phyloP scores from a whole-genome alignment of 1,140 invertebrate species.

The Oppia nitens region DNA sequence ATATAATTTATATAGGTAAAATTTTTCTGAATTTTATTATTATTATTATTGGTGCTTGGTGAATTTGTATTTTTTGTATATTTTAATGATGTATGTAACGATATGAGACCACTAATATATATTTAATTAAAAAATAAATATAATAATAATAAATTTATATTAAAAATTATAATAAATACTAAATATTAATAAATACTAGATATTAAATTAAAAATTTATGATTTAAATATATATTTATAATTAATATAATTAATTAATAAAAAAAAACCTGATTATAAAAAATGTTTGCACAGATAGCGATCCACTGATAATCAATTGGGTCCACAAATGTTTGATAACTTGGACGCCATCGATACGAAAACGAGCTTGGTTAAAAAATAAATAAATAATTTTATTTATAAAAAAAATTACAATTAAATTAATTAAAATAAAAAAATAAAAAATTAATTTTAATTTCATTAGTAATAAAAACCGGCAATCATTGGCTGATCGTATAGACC shows the following conservation, averaged over 20 bases:
- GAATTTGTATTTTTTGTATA: not conserved
- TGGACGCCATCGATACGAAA: not conserved
- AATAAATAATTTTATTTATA: too few species aligned
- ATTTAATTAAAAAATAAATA: not conserved
- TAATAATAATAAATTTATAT: not conserved
- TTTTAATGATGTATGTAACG: slow-evolving; percentile 8
- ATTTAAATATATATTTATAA: not conserved
- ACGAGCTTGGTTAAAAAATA: too few species aligned
- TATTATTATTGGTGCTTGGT: too few species aligned
- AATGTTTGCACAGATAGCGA: slow-evolving; percentile 1
- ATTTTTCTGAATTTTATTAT: too few species aligned
- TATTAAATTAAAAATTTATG: not conserved
- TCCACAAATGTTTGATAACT: not conserved
- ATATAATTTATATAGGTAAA: slow-evolving; percentile 8
- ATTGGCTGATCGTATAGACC: slow-evolving; percentile 11
- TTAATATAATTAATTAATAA: not conserved
- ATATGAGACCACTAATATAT: slow-evolving; percentile 8
- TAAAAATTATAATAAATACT: not conserved
- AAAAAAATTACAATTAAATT: not conserved
- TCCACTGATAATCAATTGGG: slow-evolving; percentile 9
- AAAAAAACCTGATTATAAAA: slow-evolving; percentile 3
- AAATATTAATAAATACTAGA: not conserved
- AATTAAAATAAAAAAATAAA: not conserved
- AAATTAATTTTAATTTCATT: not conserved
- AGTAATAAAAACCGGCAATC: slow-evolving; percentile 3